Conservation (phyloP, 2,888 invertebrate genomes). For the Trachelus stipa region DNA sequence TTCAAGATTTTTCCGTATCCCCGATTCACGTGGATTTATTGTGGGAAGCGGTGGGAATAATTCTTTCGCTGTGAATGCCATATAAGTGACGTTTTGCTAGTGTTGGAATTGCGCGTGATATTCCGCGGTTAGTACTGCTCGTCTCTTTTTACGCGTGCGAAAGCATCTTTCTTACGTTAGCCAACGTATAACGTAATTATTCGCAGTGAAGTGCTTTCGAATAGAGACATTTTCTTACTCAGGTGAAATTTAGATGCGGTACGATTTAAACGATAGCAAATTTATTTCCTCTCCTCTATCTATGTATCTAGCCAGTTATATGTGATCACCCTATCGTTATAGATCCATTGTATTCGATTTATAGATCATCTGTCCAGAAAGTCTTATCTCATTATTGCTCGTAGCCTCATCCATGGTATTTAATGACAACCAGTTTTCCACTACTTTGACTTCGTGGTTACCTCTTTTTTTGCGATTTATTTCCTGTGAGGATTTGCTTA, state of each 20-base stretch:
- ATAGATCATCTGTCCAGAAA: neutral
- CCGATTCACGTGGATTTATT: neutral
- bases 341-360: neutral
- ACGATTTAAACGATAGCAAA: neutral
- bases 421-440: neutral
- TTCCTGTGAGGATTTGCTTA: neutral
- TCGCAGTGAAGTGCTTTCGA: constrained; percentile 25
- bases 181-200: constrained; percentile 35
- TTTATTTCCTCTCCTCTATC: constrained; percentile 5
- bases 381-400: neutral
- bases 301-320: neutral
- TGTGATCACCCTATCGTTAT: neutral
- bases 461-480: neutral
- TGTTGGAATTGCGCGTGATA: neutral
- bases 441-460: neutral
- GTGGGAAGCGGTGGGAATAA: neutral
- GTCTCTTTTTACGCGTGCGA: neutral
- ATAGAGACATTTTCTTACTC: constrained; percentile 19
- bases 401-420: neutral
- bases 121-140: neutral
- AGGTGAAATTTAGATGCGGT: constrained; percentile 12
- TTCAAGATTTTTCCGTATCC: neutral
- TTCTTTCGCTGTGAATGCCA: neutral
- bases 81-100: neutral
- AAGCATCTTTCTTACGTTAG: constrained; percentile 30